Evolutionary conservation across 2,113 vertebrate genomes (phyloP).

Genomic region (Oryzias javanicus): DNA sequence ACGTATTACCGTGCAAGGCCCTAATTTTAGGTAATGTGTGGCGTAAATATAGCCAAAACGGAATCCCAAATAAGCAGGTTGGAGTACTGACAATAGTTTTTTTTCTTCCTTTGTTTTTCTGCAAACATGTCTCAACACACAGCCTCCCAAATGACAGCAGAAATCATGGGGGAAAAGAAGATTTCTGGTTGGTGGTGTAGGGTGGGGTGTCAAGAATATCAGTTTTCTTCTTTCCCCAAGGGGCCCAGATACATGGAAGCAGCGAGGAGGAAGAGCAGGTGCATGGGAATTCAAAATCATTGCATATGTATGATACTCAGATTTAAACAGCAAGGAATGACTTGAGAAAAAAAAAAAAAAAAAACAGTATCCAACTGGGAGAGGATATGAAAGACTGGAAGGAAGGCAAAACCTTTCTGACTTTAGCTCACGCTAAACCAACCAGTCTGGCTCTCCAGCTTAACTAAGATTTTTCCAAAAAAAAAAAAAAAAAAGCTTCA

Average conservation of each 20-base stretch:
- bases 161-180: conserved; percentile 13
- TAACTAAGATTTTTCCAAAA: conserved; percentile 16
- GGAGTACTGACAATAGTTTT: neutral
- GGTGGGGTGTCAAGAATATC: conserved; percentile 34
- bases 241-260: conserved; percentile 47
- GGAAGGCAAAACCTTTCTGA: conserved; percentile 21
- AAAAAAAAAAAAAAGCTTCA: conserved; percentile 9
- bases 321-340: conserved; percentile 24
- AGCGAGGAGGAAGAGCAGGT: conserved; percentile 64
- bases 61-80: neutral
- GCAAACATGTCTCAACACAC: conserved; percentile 14
- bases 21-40: conserved; percentile 15
- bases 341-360: conserved; percentile 33
- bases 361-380: conserved; percentile 20
- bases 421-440: conserved; percentile 8
- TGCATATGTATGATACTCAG: conserved; percentile 61
- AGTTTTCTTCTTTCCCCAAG: conserved; percentile 48
- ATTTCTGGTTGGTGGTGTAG: conserved; percentile 22
- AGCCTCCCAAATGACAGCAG: conserved; percentile 24
- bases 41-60: conserved; percentile 3
- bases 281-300: conserved; percentile 66
- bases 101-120: conserved; percentile 13
- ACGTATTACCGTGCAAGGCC: no score
- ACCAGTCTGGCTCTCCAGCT: conserved; percentile 6
- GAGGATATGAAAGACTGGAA: conserved; percentile 17